Conservation (phyloP, 2,113 vertebrate genomes). For the Mus spicilegus region DNA sequence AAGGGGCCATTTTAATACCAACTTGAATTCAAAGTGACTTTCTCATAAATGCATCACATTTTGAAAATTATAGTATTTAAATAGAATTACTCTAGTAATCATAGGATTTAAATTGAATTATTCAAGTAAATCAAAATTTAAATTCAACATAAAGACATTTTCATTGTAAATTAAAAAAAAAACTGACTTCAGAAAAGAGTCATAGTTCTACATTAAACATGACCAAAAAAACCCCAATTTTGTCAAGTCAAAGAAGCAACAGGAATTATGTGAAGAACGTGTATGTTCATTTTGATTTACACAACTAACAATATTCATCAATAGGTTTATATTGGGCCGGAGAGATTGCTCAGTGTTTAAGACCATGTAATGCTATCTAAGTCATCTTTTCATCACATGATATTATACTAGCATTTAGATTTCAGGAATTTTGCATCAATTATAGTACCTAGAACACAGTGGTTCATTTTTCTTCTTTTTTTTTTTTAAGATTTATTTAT, state of each 20-base stretch:
- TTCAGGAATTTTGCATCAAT: too few species aligned
- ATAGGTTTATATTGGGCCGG: neutral
- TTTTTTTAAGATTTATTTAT: too few species aligned
- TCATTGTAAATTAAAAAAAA: conserved; percentile 41
- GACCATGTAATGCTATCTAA: neutral
- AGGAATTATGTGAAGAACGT: neutral
- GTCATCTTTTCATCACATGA: too few species aligned
- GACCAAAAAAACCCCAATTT: conserved; percentile 18
- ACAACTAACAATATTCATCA: neutral
- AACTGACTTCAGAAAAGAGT: conserved; percentile 41
- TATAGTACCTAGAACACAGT: too few species aligned
- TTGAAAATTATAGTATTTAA: conserved; percentile 43
- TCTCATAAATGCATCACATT: neutral
- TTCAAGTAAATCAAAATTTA: conserved; percentile 39
- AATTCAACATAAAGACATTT: conserved; percentile 39
- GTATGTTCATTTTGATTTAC: neutral
- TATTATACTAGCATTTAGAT: too few species aligned
- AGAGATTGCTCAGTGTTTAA: neutral
- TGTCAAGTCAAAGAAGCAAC: conserved; percentile 25
- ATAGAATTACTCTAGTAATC: neutral
- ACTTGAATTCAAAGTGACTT: conserved; percentile 12
- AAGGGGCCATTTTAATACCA: neutral
- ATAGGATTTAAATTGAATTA: neutral
- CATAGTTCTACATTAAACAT: conserved; percentile 41
- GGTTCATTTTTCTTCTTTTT: too few species aligned